These are phyloP conservation scores for Daubentonia madagascariensis DNA, from an alignment of 2,113 vertebrate genomes.

Conservation along the genomic window DNA sequence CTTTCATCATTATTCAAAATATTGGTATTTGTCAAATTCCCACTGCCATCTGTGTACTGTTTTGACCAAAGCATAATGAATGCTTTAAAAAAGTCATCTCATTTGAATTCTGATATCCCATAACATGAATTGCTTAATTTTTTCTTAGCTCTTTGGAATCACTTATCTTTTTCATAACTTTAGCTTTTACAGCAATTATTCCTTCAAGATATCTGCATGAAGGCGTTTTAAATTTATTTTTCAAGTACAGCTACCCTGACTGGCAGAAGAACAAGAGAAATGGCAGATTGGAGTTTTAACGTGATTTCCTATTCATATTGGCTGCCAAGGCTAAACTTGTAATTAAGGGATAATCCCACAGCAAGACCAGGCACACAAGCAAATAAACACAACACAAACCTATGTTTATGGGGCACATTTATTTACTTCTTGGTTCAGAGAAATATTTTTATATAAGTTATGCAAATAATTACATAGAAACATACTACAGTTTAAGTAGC, in stretches of 20 bases:
- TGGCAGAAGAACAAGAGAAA: slow-evolving; percentile 63
- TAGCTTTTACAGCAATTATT: slow-evolving; percentile 64
- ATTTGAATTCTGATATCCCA: slow-evolving; percentile 47
- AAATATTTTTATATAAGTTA: slow-evolving; percentile 33
- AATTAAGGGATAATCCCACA: slow-evolving; percentile 77
- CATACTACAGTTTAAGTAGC: background rate
- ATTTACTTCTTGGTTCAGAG: slow-evolving; percentile 42
- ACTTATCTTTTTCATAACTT: slow-evolving; percentile 60
- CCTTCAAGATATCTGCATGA: slow-evolving; percentile 21
- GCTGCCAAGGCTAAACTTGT: slow-evolving; percentile 75
- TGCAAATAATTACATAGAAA: slow-evolving; percentile 53
- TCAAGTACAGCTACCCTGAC: slow-evolving; percentile 28
- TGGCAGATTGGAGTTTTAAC: slow-evolving; percentile 69
- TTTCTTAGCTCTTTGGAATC: slow-evolving; percentile 47
- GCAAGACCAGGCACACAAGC: slow-evolving; percentile 49
- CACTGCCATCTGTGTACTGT: background rate
- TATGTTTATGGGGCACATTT: slow-evolving; percentile 38
- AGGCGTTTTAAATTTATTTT: slow-evolving; percentile 58
- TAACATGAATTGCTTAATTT: slow-evolving; percentile 56
- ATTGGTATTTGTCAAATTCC: slow-evolving; percentile 26
- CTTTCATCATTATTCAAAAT: slow-evolving; percentile 16
- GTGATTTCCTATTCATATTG: slow-evolving; percentile 71
- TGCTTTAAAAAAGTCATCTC: background rate
- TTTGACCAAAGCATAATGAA: slow-evolving; percentile 48
- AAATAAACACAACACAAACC: slow-evolving; percentile 55